phyloP scores from a whole-genome alignment of 2,888 invertebrate species.

The Lepidochrysops patricia region DNA sequence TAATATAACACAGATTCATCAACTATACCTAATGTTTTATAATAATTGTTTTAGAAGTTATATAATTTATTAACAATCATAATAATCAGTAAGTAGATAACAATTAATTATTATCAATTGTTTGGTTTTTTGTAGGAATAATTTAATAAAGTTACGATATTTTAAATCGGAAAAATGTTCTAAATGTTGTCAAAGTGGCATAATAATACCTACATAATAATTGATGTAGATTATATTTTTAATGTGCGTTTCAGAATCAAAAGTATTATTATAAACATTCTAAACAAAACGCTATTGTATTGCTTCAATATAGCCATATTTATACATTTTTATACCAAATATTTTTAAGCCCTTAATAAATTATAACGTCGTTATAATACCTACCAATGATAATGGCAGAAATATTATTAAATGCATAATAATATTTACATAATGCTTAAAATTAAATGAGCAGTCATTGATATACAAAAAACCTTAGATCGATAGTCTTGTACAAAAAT shows the following conservation, averaged over 20 bases:
- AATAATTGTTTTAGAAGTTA: slow-evolving; percentile 9
- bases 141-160: not conserved
- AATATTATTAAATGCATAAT: too few relatives aligned
- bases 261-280: not conserved
- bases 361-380: not conserved
- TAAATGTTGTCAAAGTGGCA: not conserved
- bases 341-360: slow-evolving; percentile 7
- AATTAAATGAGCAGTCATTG: too few relatives aligned
- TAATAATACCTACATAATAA: not conserved
- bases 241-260: not conserved
- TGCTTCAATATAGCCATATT: slow-evolving; percentile 2
- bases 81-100: not conserved
- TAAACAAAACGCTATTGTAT: slow-evolving; percentile 2
- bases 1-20: too few relatives aligned
- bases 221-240: too few relatives aligned
- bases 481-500: too few relatives aligned
- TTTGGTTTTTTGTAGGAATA: not conserved
- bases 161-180: not conserved
- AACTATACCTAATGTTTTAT: not conserved
- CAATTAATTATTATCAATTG: not conserved
- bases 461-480: too few relatives aligned
- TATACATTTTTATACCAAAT: slow-evolving; percentile 11
- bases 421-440: too few relatives aligned
- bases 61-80: slow-evolving; percentile 10
- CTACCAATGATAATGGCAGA: too few relatives aligned